phyloP scores from a whole-genome alignment of 2,113 vertebrate species.

The Dicentrarchus labrax region DNA sequence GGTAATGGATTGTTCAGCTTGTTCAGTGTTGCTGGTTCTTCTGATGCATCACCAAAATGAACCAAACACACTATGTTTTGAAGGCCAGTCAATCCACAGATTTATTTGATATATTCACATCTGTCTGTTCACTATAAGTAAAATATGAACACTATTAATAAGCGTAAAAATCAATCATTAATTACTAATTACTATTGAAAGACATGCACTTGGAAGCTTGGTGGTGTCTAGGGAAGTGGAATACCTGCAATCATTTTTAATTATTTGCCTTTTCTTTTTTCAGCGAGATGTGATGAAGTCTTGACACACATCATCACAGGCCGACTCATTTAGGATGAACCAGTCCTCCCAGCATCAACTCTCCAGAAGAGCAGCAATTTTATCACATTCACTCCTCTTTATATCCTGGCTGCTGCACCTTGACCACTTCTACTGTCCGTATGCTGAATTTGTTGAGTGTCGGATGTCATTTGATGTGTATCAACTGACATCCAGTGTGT shows the following conservation, averaged over 20 bases:
- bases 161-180: too few relatives aligned
- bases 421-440: not conserved
- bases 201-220: too few relatives aligned
- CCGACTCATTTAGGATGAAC: not conserved
- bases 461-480: not conserved
- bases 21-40: slow-evolving; percentile 49
- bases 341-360: not conserved
- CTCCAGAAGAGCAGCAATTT: not conserved
- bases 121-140: not conserved
- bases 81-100: slow-evolving; percentile 54
- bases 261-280: not conserved
- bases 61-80: slow-evolving; percentile 53
- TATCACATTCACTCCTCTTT: not conserved
- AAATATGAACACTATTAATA: not conserved
- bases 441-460: not conserved
- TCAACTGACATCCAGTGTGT: not conserved
- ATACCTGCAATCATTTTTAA: not conserved
- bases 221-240: not conserved
- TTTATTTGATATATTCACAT: slow-evolving; percentile 58
- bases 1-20: slow-evolving; percentile 46
- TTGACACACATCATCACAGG: not conserved
- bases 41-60: slow-evolving; percentile 35
- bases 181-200: not conserved
- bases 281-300: not conserved
- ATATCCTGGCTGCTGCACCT: not conserved